These are phyloP conservation scores for Camponotus fellah DNA, from an alignment of 2,888 invertebrate genomes.

Conservation along the genomic window DNA sequence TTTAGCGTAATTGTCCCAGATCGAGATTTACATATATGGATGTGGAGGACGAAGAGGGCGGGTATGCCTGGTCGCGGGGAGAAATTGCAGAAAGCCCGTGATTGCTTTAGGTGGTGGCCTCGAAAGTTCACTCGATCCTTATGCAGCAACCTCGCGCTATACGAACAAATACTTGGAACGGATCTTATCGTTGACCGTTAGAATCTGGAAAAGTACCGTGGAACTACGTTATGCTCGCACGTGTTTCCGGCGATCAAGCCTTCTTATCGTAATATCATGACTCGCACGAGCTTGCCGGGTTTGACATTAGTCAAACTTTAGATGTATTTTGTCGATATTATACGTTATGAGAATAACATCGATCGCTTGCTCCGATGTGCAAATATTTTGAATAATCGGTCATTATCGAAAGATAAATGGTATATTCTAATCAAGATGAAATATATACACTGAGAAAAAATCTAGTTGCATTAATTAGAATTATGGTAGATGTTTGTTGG, in stretches of 20 bases:
- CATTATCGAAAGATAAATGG: neutral
- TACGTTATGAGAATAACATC: conserved; percentile 35
- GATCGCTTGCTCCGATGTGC: conserved; percentile 10
- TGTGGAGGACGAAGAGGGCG: conserved; percentile 38
- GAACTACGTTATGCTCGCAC: conserved; percentile 48
- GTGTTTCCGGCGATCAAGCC: conserved; percentile 53
- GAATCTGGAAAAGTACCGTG: conserved; percentile 56
- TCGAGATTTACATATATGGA: conserved; percentile 84
- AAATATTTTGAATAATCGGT: conserved; percentile 23
- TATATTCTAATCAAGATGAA: neutral
- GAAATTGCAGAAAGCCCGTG: conserved; percentile 64
- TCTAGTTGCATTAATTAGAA: too few relatives aligned
- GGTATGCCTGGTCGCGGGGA: conserved; percentile 51
- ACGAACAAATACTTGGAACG: conserved; percentile 46
- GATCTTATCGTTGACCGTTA: conserved; percentile 56
- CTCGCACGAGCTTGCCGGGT: neutral
- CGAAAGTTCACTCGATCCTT: conserved; percentile 49
- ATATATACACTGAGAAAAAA: too few relatives aligned
- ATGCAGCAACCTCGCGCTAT: conserved; percentile 8
- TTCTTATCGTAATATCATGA: conserved; percentile 16
- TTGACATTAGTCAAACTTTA: conserved; percentile 36
- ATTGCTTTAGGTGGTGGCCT: conserved; percentile 31
- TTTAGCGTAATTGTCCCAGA: conserved; percentile 85
- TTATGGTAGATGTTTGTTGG: too few relatives aligned
- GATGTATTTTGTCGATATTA: conserved; percentile 43